Conservation (phyloP, 1,140 invertebrate species). For the Drosophila ficusphila region DNA sequence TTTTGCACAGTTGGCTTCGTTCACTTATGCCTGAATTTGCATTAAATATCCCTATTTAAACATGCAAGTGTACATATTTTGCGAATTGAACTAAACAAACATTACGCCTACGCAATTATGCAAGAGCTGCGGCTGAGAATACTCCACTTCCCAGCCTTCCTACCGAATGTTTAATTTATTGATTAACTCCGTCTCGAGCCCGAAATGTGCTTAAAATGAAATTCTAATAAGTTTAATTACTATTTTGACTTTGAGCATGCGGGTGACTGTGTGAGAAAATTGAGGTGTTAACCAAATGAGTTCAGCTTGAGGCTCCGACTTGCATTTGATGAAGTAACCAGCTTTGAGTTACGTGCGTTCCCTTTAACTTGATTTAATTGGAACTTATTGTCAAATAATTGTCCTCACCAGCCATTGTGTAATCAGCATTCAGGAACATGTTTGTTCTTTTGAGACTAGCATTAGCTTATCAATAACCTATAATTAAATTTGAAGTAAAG, state of each 20-base stretch:
- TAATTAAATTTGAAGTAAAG: neutral
- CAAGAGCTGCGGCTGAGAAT: slow-evolving; percentile 23
- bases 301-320: slow-evolving; percentile 15
- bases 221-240: slow-evolving; percentile 51
- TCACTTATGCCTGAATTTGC: slow-evolving; percentile 35
- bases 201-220: slow-evolving; percentile 29
- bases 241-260: slow-evolving; percentile 9
- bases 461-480: neutral
- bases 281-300: slow-evolving; percentile 45
- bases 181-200: slow-evolving; percentile 27
- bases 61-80: slow-evolving; percentile 46
- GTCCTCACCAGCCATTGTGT: neutral
- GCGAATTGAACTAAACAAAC: slow-evolving; percentile 64
- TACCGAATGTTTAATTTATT: slow-evolving; percentile 48
- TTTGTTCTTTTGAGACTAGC: neutral
- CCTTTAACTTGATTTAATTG: neutral
- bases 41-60: slow-evolving; percentile 67
- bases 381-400: slow-evolving; percentile 26
- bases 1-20: slow-evolving; percentile 42
- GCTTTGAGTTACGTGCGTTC: neutral
- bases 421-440: neutral
- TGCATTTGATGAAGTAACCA: slow-evolving; percentile 23
- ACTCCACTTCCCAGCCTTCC: neutral
- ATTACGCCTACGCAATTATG: slow-evolving; percentile 70
- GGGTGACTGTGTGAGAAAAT: neutral